phyloP scores from a whole-genome alignment of 2,888 invertebrate genomes.

The Philopedon plagiatum region DNA sequence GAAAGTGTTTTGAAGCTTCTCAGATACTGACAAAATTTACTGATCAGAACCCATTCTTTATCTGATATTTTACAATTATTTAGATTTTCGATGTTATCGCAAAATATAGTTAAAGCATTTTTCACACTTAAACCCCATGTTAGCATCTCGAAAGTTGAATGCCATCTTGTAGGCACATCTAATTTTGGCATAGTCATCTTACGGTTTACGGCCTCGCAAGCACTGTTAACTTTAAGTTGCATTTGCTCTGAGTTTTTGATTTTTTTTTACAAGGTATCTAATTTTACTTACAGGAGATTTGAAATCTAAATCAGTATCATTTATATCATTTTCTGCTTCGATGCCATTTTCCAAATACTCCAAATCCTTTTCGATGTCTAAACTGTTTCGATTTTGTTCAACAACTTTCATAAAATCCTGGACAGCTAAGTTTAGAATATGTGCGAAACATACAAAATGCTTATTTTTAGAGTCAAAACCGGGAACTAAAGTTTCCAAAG shows the following conservation, averaged over 20 bases:
- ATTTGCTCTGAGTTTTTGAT: constrained; percentile 10
- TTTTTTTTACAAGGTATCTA: background rate
- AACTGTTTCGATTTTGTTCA: constrained; percentile 41
- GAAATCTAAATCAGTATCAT: constrained; percentile 4
- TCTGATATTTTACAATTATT: constrained; percentile 5
- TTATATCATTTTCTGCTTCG: constrained; percentile 43
- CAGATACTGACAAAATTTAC: constrained; percentile 44
- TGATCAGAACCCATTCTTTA: constrained; percentile 31
- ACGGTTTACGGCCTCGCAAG: constrained; percentile 4
- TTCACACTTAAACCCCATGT: constrained; percentile 11
- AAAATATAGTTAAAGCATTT: constrained; percentile 28
- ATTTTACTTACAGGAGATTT: background rate
- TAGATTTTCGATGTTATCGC: constrained; percentile 36
- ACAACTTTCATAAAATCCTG: constrained; percentile 40
- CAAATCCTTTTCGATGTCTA: constrained; percentile 21
- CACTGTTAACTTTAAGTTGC: too few relatives aligned
- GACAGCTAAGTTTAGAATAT: constrained; percentile 44
- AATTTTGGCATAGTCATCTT: background rate
- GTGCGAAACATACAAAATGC: constrained; percentile 33
- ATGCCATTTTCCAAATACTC: constrained; percentile 36
- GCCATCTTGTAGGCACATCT: background rate
- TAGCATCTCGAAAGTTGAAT: constrained; percentile 1
- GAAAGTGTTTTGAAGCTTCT: constrained; percentile 49
- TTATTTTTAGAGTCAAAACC: constrained; percentile 36
- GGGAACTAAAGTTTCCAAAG: too few relatives aligned